Evolutionary conservation across 2,888 invertebrate genomes (phyloP), one percentile per base, ranked within the genome.

Genomic region (Cordilura impudica): DNA sequence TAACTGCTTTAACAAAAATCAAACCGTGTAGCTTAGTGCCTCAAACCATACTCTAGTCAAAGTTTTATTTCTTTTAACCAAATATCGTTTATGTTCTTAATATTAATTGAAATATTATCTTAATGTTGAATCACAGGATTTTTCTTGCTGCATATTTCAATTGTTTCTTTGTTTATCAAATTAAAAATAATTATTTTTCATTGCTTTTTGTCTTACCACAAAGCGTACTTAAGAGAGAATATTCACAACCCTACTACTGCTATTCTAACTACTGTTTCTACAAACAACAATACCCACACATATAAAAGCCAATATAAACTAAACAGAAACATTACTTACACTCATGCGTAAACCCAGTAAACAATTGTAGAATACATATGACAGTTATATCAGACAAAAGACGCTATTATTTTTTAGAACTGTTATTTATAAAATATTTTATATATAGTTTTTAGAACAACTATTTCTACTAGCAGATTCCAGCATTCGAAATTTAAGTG

Each of bases 41-140:
- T 26, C 6, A 4, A 26, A 26, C 35, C 35, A 4, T n/a, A n/a
- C n/a, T 39, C n/a, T 39, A 39, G 49, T 58, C 54, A 45, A 54
- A 43, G n/a, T 16, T 60, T 56, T 49, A 58, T 54, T 61, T 53
- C 16, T 31, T 29, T 56, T 47, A 35, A 66, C 60, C 18, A 58
- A 45, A 66, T 60, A 18, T 70, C 26, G 47, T 70, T 65, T 71
- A 45, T 60, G 6, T 47, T 43, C 23, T 47, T 35, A 73, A 35
- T 65, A 53, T 12, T 69, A 73, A 78, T 78, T 78, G 78, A 78
- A 78, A 78, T 69, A 78, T 73, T 73, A 78, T 73, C 78, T 65
- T 45, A 69, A 69, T 69, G 43, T 56, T 21, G 45, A 58, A 78
- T 78, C 72, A 60, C 53, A 69, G 49, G 51, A 53, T 31, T 65